phyloP scores from a whole-genome alignment of 2,797 vertebrate species.

The Phrynocephalus guinanensis region DNA sequence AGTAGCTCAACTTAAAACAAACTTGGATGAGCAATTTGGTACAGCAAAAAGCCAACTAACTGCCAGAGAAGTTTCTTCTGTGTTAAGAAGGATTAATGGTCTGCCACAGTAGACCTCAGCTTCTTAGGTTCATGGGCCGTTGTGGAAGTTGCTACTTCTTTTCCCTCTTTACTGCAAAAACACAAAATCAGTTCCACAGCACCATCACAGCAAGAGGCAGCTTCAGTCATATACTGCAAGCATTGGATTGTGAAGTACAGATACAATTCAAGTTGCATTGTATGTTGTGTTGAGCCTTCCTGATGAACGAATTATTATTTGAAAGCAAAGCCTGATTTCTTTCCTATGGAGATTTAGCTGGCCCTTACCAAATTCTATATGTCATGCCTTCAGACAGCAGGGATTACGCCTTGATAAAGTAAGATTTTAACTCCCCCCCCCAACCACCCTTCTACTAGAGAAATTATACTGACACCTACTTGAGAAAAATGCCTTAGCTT shows the following conservation, averaged over 20 bases:
- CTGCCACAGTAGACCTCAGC: not conserved
- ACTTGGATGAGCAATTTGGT: not conserved
- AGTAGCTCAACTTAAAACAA: not conserved
- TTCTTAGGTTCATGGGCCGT: not conserved
- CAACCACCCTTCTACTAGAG: conserved; percentile 8
- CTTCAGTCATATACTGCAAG: not conserved
- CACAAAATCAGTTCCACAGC: not conserved
- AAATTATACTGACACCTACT: conserved; percentile 8
- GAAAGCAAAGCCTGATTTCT: no score
- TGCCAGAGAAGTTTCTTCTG: not conserved
- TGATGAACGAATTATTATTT: not conserved
- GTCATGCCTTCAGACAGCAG: not conserved
- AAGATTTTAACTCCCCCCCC: conserved; percentile 5
- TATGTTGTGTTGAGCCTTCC: not conserved
- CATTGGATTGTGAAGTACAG: not conserved
- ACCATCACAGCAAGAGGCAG: not conserved
- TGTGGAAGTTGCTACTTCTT: not conserved
- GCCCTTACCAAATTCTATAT: conserved; percentile 1
- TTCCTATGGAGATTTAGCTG: not conserved
- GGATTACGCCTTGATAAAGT: conserved; percentile 21
- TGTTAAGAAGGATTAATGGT: not conserved
- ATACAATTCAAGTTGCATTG: not conserved
- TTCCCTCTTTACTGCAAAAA: not conserved
- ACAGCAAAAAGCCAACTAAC: not conserved
- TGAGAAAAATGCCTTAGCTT: conserved; percentile 12